Percentiles rank a stretch among this genome's conserved stretches.
Conservation (phyloP, 2,888 invertebrate species). For the Heliconius erato region DNA sequence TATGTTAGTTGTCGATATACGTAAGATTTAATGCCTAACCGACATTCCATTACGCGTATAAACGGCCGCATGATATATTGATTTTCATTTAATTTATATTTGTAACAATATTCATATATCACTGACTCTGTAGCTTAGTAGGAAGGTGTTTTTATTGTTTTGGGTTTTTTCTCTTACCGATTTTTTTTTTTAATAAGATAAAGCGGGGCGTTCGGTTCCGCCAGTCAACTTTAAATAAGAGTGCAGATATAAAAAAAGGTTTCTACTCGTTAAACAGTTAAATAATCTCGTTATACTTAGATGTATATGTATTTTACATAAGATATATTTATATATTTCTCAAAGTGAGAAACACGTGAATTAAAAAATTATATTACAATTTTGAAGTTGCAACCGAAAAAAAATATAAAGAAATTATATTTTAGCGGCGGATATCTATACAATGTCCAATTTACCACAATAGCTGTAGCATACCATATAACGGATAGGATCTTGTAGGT, state of each 20-base stretch:
- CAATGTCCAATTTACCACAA: constrained; percentile 6
- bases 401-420: background rate
- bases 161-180: too few species aligned
- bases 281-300: too few species aligned
- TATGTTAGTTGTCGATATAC: constrained; percentile 39
- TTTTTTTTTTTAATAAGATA: background rate
- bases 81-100: constrained; percentile 42
- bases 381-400: background rate
- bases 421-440: background rate
- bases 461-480: constrained; percentile 1
- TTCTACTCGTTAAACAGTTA: too few species aligned
- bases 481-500: constrained; percentile 6
- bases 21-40: constrained; percentile 44
- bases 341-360: too few species aligned
- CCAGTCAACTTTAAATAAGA: background rate
- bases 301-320: too few species aligned
- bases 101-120: constrained; percentile 39
- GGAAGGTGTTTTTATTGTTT: background rate
- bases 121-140: background rate
- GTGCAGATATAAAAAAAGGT: too few species aligned
- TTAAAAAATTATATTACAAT: too few species aligned
- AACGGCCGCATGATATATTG: constrained; percentile 42
- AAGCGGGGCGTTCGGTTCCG: background rate
- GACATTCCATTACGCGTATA: constrained; percentile 45
- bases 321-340: too few species aligned